These are phyloP conservation scores for Actinernus sp. DNA, from an alignment of 92 coral and sea anemone species.

Conservation along the genomic window DNA sequence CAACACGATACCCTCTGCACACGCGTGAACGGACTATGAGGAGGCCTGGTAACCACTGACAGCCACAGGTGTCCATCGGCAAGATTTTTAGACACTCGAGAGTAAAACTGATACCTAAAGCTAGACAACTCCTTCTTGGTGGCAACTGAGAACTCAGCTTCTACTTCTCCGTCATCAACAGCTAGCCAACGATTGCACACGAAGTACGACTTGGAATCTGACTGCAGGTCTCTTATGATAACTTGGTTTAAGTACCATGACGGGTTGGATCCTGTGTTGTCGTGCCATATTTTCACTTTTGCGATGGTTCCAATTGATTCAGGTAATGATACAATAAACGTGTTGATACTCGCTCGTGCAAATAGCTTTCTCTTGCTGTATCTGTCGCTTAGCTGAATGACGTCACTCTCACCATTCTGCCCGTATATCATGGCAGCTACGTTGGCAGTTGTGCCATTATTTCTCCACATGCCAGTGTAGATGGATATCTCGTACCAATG, in stretches of 20 bases:
- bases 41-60: constrained; percentile 91
- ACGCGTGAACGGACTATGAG: constrained; percentile 95
- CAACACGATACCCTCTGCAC: constrained; percentile 94
- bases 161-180: constrained; percentile 85
- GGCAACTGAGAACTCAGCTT: constrained; percentile 71
- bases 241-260: constrained; percentile 85
- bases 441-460: constrained; percentile 88
- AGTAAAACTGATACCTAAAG: constrained; percentile 79
- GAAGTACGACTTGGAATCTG: constrained; percentile 74
- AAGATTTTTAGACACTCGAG: constrained; percentile 73
- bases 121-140: constrained; percentile 73
- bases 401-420: constrained; percentile 70
- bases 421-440: constrained; percentile 82
- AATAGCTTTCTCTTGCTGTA: constrained; percentile 76
- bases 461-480: constrained; percentile 92
- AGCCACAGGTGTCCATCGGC: constrained; percentile 96
- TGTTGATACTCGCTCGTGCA: constrained; percentile 83
- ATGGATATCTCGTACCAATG: constrained; percentile 77
- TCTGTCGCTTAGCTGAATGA: constrained; percentile 64
- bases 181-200: constrained; percentile 93
- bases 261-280: constrained; percentile 81
- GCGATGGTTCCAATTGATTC: constrained; percentile 66
- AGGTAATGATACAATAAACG: constrained; percentile 74
- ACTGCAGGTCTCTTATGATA: constrained; percentile 58
- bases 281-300: constrained; percentile 86